Evolutionary conservation across 2,113 vertebrate genomes (phyloP).

Genomic region (Anhinga rufa): DNA sequence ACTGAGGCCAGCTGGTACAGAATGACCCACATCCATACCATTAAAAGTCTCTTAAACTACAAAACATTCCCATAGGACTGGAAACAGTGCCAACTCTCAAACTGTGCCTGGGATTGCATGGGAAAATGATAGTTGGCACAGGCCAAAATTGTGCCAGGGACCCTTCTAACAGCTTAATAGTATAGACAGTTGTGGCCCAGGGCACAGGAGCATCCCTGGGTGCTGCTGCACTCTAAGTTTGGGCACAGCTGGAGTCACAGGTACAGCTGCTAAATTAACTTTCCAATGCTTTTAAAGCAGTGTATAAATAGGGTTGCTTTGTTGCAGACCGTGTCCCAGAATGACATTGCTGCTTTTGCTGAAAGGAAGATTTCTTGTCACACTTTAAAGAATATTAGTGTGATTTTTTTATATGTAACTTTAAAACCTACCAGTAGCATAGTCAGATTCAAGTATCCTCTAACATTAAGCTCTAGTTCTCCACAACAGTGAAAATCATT

Average conservation of each 20-base stretch:
- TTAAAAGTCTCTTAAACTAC: slow-evolving; percentile 29
- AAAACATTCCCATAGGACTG: slow-evolving; percentile 16
- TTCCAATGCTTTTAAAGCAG: background rate
- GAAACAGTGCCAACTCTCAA: background rate
- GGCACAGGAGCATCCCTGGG: background rate
- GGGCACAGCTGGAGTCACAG: background rate
- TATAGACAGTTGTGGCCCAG: background rate
- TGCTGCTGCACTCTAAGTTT: background rate
- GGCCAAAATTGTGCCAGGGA: background rate
- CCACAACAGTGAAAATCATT: background rate
- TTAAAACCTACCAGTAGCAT: background rate
- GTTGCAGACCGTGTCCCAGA: background rate
- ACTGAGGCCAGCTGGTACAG: background rate
- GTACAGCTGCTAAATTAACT: background rate
- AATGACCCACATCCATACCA: slow-evolving; percentile 27
- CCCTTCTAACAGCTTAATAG: background rate
- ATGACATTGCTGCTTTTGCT: background rate
- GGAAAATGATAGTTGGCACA: background rate
- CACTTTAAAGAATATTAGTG: background rate
- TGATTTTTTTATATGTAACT: background rate
- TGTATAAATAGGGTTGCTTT: background rate
- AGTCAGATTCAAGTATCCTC: background rate
- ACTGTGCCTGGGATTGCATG: background rate
- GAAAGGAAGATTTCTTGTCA: background rate
- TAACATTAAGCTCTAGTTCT: background rate